Evolutionary conservation across 1,140 invertebrate species (phyloP), one percentile per base, ranked within the genome.

Genomic region (Riptortus pedestris): DNA sequence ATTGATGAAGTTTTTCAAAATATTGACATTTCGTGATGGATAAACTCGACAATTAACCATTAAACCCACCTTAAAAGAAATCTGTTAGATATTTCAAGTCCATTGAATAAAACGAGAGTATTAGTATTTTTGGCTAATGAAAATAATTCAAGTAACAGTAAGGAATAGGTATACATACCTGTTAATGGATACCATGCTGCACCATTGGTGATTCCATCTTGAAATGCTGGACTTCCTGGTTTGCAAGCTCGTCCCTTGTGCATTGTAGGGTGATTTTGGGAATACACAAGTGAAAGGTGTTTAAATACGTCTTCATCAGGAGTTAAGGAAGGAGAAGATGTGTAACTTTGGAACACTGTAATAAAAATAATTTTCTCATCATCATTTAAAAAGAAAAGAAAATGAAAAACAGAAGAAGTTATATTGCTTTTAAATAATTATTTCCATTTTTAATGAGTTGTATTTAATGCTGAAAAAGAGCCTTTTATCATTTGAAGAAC

Each of bases 281-380:
- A 88, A 77, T 96, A 98, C 4, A 88, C 83, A 66, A 90, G 77
- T 22, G 94, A 88, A 43, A 98, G 74, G 74, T 96, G 88, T 66
- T 86, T 87, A 76, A 98, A 96, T 2, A 94, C 85, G 72, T 93
- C 91, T 74, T 98, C 91, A 73, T 98, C 96, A 0, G 93, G 92
- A 38, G 91, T 81, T 38, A 80, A 72, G 22, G 80, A 78, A 1
- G 73, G 72, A 1, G 75, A 67, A 0, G 73, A 73, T 2, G 70
- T 60, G 31, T 73, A 72, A 58, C 72, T 75, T 64, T 75, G 72
- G 67, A 75, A 75, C 67, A 72, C 69, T 72, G 63, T 12, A 63
- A 67, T 3, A n/a, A n/a, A 47, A 4, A 47, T 11, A 2, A 20
- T 1, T 47, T 47, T 1, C 22, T 47, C n/a, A n/a, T n/a, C n/a